phyloP scores from a whole-genome alignment of 2,113 vertebrate species.

The Oreochromis tanganicae region DNA sequence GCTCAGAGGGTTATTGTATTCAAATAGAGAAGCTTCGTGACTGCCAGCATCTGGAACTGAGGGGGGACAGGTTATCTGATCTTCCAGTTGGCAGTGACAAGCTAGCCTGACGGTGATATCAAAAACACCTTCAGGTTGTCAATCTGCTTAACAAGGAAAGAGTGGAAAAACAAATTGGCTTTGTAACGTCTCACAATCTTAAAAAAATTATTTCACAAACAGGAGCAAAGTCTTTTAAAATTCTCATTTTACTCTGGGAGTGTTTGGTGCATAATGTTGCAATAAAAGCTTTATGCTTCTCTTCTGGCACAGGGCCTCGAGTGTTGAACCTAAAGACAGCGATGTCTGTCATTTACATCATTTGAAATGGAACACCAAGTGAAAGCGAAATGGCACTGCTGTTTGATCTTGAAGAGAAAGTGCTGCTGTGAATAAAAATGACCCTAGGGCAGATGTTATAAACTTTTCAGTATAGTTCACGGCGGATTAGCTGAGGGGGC shows the following conservation, averaged over 20 bases:
- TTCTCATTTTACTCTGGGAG: neutral
- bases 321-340: neutral
- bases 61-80: constrained; percentile 26
- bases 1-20: constrained; percentile 34
- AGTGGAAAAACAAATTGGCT: neutral
- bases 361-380: neutral
- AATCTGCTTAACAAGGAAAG: neutral
- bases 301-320: neutral
- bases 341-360: neutral
- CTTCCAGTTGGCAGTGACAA: constrained; percentile 17
- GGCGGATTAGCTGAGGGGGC: constrained; percentile 2
- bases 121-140: constrained; percentile 30
- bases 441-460: constrained; percentile 12
- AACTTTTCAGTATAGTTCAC: neutral
- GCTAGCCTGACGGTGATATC: constrained; percentile 20
- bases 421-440: neutral
- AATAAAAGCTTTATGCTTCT: neutral
- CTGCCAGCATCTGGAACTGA: neutral
- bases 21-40: neutral
- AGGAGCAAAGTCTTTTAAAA: neutral
- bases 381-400: neutral
- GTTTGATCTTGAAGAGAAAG: neutral
- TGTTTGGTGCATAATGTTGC: neutral
- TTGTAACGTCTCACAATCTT: neutral
- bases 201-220: neutral